phyloP scores from a whole-genome alignment of 2,113 vertebrate species.

The Lota lota region DNA sequence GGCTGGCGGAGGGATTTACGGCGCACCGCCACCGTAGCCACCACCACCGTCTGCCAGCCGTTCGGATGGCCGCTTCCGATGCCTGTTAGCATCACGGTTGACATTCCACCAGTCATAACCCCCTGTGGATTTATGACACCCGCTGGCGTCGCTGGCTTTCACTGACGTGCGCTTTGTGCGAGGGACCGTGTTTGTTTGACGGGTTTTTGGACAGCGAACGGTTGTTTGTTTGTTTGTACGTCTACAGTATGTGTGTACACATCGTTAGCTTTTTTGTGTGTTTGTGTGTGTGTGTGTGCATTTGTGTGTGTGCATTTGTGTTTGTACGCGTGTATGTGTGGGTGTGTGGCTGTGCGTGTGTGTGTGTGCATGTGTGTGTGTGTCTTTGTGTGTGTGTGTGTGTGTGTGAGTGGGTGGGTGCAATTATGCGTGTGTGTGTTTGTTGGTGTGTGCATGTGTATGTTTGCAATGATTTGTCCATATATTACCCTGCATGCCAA shows the following conservation, averaged over 20 bases:
- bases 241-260: too few species aligned
- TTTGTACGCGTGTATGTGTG: neutral
- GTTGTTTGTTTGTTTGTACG: too few species aligned
- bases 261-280: too few species aligned
- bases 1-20: constrained; percentile 54
- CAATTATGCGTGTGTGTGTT: neutral
- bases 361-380: constrained; percentile 1
- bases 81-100: constrained; percentile 41
- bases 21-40: constrained; percentile 6
- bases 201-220: too few species aligned
- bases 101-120: constrained; percentile 15
- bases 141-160: too few species aligned
- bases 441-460: neutral
- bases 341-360: neutral
- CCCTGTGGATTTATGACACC: constrained; percentile 4
- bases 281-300: too few species aligned
- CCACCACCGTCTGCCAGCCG: constrained; percentile 39
- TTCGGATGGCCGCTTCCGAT: constrained; percentile 29
- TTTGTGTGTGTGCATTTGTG: too few species aligned
- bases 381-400: constrained; percentile 10
- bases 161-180: neutral
- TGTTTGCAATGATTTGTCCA: neutral
- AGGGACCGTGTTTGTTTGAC: constrained; percentile 4
- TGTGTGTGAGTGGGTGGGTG: neutral
- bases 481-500: neutral